Conservation (phyloP, 2,113 vertebrate species). For the Protomyctophum bolini region DNA sequence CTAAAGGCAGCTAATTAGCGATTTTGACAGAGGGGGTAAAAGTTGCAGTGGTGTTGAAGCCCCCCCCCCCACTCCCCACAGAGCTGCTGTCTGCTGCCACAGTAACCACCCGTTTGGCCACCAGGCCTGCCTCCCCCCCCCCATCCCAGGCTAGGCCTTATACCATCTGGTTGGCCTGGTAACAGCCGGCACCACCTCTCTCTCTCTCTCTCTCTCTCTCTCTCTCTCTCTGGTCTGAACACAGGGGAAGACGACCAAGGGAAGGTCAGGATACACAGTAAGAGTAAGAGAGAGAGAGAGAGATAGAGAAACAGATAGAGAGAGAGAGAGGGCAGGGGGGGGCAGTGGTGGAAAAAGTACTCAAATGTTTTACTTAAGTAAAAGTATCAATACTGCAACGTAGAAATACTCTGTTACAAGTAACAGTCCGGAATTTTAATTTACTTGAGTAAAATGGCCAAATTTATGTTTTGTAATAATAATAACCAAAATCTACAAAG, state of each 20-base stretch:
- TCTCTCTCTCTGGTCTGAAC: constrained; percentile 18
- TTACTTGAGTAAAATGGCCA: too few species aligned
- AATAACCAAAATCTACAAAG: too few species aligned
- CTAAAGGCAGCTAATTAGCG: constrained; percentile 50
- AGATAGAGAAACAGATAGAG: neutral
- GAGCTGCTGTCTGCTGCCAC: constrained; percentile 65
- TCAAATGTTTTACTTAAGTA: too few species aligned
- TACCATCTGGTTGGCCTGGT: constrained; percentile 67
- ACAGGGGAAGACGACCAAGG: constrained; percentile 62
- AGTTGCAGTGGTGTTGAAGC: constrained; percentile 22
- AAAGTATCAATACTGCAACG: too few species aligned
- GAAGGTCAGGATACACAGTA: constrained; percentile 55
- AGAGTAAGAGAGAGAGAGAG: neutral
- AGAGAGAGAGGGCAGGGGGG: constrained; percentile 5
- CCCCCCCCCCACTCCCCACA: constrained; percentile 42
- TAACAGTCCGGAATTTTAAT: too few species aligned
- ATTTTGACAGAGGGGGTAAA: constrained; percentile 20
- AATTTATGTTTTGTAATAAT: too few species aligned
- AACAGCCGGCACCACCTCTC: constrained; percentile 49
- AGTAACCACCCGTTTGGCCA: constrained; percentile 56
- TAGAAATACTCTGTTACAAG: too few species aligned
- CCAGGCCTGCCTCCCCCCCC: constrained; percentile 35
- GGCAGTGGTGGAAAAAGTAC: neutral
- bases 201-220: neutral
- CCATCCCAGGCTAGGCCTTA: constrained; percentile 42